phyloP scores from a whole-genome alignment of 2,888 invertebrate genomes.

The Cinara cedri region DNA sequence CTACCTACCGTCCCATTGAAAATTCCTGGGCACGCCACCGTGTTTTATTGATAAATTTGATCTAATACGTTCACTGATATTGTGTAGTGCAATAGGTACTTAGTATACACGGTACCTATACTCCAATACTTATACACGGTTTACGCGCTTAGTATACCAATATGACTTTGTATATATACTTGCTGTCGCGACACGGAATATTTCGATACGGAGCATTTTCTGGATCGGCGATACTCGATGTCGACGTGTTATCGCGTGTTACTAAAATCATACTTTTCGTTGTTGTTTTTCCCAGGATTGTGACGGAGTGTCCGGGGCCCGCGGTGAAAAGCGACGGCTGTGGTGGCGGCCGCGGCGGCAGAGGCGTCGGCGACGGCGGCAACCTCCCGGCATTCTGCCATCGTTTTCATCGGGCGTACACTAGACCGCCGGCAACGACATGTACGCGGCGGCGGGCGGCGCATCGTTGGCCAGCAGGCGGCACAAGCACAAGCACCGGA shows the following conservation, averaged over 20 bases:
- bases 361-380: not conserved
- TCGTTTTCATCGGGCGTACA: not conserved
- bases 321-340: not conserved
- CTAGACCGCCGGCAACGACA: conserved; percentile 61
- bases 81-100: no score
- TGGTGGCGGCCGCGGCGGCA: not conserved
- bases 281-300: conserved; percentile 15
- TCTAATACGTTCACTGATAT: no score
- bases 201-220: no score
- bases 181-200: not conserved
- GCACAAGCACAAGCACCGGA: conserved; percentile 62
- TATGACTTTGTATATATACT: not conserved
- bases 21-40: no score
- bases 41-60: no score
- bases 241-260: no score
- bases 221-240: no score
- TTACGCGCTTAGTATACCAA: not conserved
- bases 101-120: no score
- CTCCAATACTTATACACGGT: no score
- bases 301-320: not conserved
- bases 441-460: conserved; percentile 90
- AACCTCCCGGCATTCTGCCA: not conserved
- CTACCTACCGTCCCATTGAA: no score
- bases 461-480: conserved; percentile 83
- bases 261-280: no score